Base-by-base conservation (phyloP, 2,888 invertebrate species). In the Diogma glabrata region DNA sequence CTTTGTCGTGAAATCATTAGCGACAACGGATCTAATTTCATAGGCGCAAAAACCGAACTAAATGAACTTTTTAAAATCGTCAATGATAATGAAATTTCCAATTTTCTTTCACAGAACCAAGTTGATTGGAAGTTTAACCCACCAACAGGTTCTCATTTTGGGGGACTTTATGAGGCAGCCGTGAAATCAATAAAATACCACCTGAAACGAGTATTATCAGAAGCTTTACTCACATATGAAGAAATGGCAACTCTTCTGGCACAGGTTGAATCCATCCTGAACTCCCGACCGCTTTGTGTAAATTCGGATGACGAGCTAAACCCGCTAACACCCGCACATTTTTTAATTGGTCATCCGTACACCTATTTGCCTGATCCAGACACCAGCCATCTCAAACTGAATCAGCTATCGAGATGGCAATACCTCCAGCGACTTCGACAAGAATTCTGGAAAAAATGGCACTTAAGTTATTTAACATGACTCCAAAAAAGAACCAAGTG, bases 401-500 rank as follows among this genome's bases (percentile, higher is more conserved):
- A 14, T 33, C 33, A 33, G n/a, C 10, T 33, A 6, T 33, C 33
- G 33, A 33, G 33, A 33, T 33, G 10, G 33, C 33, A 33, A 33
- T 33, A 33, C 10, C 33, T 33, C 33, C 33, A 33, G 33, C 12
- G 6, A 9, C 12, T 9, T 33, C 10, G 10, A 9, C 33, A 33
- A 33, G 33, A 33, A 33, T 33, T 33, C 33, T 33, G 28, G n/a
- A n/a, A n/a, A n/a, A n/a, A n/a, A n/a, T n/a, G n/a, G n/a, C n/a
- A n/a, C n/a, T n/a, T n/a, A n/a, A 33, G 10, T 33, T 33, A 33
- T 33, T 33, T 33, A 33, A 33, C 33, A 33, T 33, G n/a, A n/a
- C n/a, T n/a, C n/a, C n/a, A n/a, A n/a, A n/a, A n/a, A n/a, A n/a
- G n/a, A n/a, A n/a, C n/a, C 33, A 33, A 12, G 33, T 33, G 33